Evolutionary conservation across 1,140 invertebrate genomes (phyloP).

Genomic region (Drosophila cardini): DNA sequence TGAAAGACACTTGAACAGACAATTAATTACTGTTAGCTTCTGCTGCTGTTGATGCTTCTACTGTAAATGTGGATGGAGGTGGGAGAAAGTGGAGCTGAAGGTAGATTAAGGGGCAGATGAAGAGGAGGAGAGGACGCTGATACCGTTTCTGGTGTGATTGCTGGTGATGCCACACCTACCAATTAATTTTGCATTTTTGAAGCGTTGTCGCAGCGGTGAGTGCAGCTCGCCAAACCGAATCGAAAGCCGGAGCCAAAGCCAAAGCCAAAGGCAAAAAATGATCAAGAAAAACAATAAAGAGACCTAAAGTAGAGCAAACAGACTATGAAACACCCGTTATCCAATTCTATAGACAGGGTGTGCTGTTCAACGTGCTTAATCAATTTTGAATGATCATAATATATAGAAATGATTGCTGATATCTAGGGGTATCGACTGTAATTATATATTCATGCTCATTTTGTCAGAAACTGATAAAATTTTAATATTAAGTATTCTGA

Average conservation of each 20-base stretch:
- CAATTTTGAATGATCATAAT: too few relatives aligned
- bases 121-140: not conserved
- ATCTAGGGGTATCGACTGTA: too few relatives aligned
- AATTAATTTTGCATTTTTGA: slow-evolving; percentile 70
- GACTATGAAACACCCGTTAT: not conserved
- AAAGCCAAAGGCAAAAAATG: slow-evolving; percentile 25
- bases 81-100: too few relatives aligned
- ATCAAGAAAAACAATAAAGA: slow-evolving; percentile 4
- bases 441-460: too few relatives aligned
- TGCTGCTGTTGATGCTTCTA: slow-evolving; percentile 40
- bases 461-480: too few relatives aligned
- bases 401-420: too few relatives aligned
- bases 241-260: slow-evolving; percentile 22
- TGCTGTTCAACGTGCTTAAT: too few relatives aligned
- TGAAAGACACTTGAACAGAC: slow-evolving; percentile 67
- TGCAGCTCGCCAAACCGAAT: slow-evolving; percentile 12
- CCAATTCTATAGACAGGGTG: too few relatives aligned
- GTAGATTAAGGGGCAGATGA: too few relatives aligned
- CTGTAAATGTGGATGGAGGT: not conserved
- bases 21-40: slow-evolving; percentile 78
- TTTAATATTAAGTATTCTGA: too few relatives aligned
- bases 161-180: slow-evolving; percentile 78
- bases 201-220: slow-evolving; percentile 35
- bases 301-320: not conserved
- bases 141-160: slow-evolving; percentile 20